Conservation (phyloP, 2,888 invertebrate species). For the Apotomis capreana region DNA sequence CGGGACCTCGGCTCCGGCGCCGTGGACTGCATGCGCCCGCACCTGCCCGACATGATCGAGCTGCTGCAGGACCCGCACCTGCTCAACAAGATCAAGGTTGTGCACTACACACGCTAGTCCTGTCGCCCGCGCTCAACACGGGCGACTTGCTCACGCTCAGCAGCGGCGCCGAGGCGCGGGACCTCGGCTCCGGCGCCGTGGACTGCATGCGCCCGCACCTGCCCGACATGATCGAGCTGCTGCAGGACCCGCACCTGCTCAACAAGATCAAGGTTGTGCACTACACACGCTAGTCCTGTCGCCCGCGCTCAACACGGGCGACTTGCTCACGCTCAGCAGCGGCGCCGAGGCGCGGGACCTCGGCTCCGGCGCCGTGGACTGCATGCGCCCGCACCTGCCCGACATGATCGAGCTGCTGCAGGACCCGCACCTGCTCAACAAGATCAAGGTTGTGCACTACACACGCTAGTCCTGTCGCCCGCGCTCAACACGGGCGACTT, state of each 20-base stretch:
- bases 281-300: slow-evolving; percentile 82
- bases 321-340: slow-evolving; percentile 50
- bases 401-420: slow-evolving; percentile 98
- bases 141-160: slow-evolving; percentile 54
- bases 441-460: slow-evolving; percentile 90
- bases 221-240: slow-evolving; percentile 95
- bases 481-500: slow-evolving; percentile 50
- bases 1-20: slow-evolving; percentile 91
- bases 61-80: slow-evolving; percentile 98
- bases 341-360: slow-evolving; percentile 77
- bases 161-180: slow-evolving; percentile 64
- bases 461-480: slow-evolving; percentile 82
- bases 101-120: slow-evolving; percentile 80
- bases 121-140: slow-evolving; percentile 51
- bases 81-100: slow-evolving; percentile 96
- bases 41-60: slow-evolving; percentile 96
- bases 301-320: slow-evolving; percentile 46
- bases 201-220: slow-evolving; percentile 97
- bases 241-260: slow-evolving; percentile 97
- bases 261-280: slow-evolving; percentile 94
- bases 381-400: slow-evolving; percentile 94
- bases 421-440: slow-evolving; percentile 97
- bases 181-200: slow-evolving; percentile 92
- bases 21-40: slow-evolving; percentile 96
- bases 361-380: slow-evolving; percentile 95